These are phyloP conservation scores for Ips typographus DNA, from an alignment of 1,140 invertebrate species.

Conservation along the genomic window DNA sequence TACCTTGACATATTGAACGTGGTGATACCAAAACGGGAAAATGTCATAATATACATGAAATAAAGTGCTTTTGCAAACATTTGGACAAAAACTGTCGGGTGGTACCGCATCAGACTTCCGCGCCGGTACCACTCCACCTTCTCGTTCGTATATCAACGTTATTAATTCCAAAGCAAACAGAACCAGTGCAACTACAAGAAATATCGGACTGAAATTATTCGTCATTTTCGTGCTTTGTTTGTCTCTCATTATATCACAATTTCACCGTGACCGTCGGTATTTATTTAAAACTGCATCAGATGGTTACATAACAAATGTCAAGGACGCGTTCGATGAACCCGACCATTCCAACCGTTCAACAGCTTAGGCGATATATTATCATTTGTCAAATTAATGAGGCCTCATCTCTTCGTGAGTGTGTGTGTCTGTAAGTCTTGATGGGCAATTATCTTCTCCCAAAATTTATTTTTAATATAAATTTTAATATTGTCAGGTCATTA, in stretches of 20 bases:
- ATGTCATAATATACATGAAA: background rate
- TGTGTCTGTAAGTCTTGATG: background rate
- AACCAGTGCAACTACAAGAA: background rate
- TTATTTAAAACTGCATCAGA: constrained; percentile 15
- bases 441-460: background rate
- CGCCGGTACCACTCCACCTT: too few relatives aligned
- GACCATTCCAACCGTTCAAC: background rate
- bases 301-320: constrained; percentile 21
- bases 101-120: too few relatives aligned
- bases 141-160: too few relatives aligned
- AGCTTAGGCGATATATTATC: constrained; percentile 11
- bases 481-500: background rate
- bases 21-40: background rate
- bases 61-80: background rate
- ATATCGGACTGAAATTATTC: background rate
- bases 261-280: constrained; percentile 2
- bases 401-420: background rate
- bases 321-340: constrained; percentile 23
- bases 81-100: background rate
- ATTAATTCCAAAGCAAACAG: too few relatives aligned
- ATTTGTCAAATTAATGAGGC: constrained; percentile 22
- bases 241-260: constrained; percentile 11
- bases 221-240: background rate
- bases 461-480: constrained; percentile 6
- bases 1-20: background rate